Evolutionary conservation across 1,140 invertebrate genomes (phyloP), one percentile per base, ranked within the genome.

Genomic region (Subanguina moxae): DNA sequence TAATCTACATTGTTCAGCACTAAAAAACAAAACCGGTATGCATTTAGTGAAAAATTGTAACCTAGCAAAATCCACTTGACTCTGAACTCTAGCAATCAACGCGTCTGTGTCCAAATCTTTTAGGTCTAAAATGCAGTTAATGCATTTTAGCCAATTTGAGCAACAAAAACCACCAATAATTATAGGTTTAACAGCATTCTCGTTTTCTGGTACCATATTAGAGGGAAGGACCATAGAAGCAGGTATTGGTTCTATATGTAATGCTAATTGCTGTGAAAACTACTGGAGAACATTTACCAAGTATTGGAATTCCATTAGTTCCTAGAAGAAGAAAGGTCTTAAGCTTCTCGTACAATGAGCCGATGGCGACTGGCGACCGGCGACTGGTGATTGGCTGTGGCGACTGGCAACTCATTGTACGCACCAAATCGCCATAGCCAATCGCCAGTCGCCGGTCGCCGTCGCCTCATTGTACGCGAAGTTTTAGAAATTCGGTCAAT

Each of bases 11-110:
- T 78, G 64, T 28, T 71, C 76, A 17, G 38, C 25, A n/a, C 74
- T 76, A 19, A 78, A 73, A 73, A 13, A 30, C n/a, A n/a, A n/a
- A n/a, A n/a, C n/a, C n/a, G n/a, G n/a, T n/a, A n/a, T n/a, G n/a
- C n/a, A n/a, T n/a, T n/a, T n/a, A 69, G 5, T 15, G 17, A 62
- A 15, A 52, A 38, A 25, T 32, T 23, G 42, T 69, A 58, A 77
- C 73, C 27, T 74, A 15, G 74, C 74, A 78, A 78, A 78, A 56
- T 68, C 62, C 8, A 57, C 74, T 15, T 15, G 28, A 1, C 28
- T 21, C 52, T 66, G 57, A 19, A 75, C 76, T 45, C 62, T 15
- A 9, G 42, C n/a, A 23, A 74, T 43, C 28, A 74, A 28, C 32
- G 28, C 43, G 43, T 74, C 75, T 30, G 73, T 65, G 58, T 74